These are phyloP conservation scores for Ramphastos sulfuratus DNA, from an alignment of 2,113 vertebrate species.

Conservation along the genomic window DNA sequence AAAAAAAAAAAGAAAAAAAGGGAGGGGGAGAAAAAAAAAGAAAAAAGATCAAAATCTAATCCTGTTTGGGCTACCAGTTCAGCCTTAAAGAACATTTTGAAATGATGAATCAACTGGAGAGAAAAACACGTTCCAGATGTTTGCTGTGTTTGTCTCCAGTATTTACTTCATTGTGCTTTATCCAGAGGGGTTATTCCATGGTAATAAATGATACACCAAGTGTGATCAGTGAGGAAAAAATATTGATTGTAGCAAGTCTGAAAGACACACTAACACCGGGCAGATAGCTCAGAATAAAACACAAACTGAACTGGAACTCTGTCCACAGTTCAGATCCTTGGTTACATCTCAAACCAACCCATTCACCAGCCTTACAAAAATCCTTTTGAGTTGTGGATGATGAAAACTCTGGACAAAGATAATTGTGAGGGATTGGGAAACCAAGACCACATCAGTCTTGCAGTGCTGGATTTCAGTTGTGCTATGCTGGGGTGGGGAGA, in stretches of 20 bases:
- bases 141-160: not conserved
- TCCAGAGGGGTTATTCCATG: not conserved
- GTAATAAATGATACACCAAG: slow-evolving; percentile 28
- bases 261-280: not conserved
- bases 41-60: not conserved
- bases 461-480: not conserved
- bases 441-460: not conserved
- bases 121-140: slow-evolving; percentile 54
- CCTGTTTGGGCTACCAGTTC: slow-evolving; percentile 18
- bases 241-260: slow-evolving; percentile 9
- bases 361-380: not conserved
- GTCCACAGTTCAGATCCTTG: not conserved
- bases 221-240: not conserved
- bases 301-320: not conserved
- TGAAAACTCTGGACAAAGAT: not conserved
- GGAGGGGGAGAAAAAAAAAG: not conserved
- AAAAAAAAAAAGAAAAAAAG: not conserved
- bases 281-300: slow-evolving; percentile 21
- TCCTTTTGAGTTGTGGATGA: not conserved
- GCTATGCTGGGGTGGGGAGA: not conserved
- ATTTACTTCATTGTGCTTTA: slow-evolving; percentile 37
- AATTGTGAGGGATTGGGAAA: not conserved
- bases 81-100: slow-evolving; percentile 33
- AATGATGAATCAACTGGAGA: slow-evolving; percentile 41
- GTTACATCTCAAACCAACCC: not conserved